phyloP scores from a whole-genome alignment of 92 coral and sea anemone species.

The Zoanthus solanderi region DNA sequence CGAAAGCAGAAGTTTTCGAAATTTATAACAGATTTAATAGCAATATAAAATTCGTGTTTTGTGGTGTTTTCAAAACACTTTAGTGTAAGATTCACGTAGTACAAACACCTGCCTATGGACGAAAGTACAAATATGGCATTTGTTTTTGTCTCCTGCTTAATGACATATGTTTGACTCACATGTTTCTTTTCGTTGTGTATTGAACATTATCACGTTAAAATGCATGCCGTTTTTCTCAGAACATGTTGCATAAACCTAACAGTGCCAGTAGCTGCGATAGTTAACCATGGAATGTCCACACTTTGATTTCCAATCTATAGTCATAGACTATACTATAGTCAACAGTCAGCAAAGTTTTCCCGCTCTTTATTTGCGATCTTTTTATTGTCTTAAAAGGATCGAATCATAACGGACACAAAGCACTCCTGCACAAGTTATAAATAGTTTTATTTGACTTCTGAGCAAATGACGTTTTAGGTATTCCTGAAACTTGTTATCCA shows the following conservation, averaged over 20 bases:
- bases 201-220: background rate
- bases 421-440: background rate
- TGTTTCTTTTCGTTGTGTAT: background rate
- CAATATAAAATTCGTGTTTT: background rate
- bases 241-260: background rate
- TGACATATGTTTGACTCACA: background rate
- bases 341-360: background rate
- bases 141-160: slow-evolving; percentile 4
- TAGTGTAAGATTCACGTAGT: background rate
- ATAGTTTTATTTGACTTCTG: background rate
- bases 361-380: background rate
- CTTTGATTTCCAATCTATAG: background rate
- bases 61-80: background rate
- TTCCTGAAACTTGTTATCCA: no score
- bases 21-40: background rate
- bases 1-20: background rate
- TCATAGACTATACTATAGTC: slow-evolving; percentile 1
- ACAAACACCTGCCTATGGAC: slow-evolving; percentile 13
- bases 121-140: slow-evolving; percentile 2
- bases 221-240: background rate
- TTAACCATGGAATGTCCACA: no score
- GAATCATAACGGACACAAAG: background rate
- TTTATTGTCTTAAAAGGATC: background rate
- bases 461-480: background rate
- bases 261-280: background rate